A percentile compares a stretch with the other conserved stretches of the same genome.
These are phyloP conservation scores for Marronus borbonicus DNA, from an alignment of 2,888 invertebrate genomes.

Conservation along the genomic window DNA sequence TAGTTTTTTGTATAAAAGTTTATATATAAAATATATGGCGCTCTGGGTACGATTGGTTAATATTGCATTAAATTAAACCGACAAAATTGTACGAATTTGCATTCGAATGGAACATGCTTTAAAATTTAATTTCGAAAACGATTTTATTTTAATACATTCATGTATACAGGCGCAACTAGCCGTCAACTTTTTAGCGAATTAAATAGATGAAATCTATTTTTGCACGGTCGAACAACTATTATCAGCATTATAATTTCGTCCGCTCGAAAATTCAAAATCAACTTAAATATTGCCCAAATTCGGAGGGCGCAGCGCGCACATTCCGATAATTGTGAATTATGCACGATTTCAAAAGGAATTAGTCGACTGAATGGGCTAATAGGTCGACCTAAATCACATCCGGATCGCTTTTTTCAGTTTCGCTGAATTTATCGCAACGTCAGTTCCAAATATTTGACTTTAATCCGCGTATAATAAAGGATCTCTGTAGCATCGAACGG, in stretches of 20 bases:
- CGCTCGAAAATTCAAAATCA: background rate
- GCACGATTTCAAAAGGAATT: conserved; percentile 53
- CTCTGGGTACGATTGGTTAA: background rate
- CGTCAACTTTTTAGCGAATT: background rate
- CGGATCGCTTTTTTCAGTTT: conserved; percentile 47
- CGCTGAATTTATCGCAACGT: conserved; percentile 53
- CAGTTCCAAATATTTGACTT: conserved; percentile 53
- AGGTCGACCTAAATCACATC: conserved; percentile 51
- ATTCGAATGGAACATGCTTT: too few relatives aligned
- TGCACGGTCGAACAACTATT: background rate
- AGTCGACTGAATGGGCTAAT: conserved; percentile 51
- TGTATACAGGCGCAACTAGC: background rate
- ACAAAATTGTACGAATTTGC: background rate
- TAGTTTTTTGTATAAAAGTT: too few relatives aligned
- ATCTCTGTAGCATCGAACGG: conserved; percentile 33
- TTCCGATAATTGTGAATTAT: conserved; percentile 52
- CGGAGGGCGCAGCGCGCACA: background rate
- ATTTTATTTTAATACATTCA: background rate
- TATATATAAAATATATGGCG: too few relatives aligned
- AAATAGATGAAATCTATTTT: background rate
- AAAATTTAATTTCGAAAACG: background rate
- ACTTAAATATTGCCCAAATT: background rate
- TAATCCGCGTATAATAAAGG: conserved; percentile 48
- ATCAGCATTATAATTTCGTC: background rate
- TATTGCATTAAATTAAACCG: background rate